Evolutionary conservation across 2,888 invertebrate species (phyloP).

Genomic region (Aradus depressus): DNA sequence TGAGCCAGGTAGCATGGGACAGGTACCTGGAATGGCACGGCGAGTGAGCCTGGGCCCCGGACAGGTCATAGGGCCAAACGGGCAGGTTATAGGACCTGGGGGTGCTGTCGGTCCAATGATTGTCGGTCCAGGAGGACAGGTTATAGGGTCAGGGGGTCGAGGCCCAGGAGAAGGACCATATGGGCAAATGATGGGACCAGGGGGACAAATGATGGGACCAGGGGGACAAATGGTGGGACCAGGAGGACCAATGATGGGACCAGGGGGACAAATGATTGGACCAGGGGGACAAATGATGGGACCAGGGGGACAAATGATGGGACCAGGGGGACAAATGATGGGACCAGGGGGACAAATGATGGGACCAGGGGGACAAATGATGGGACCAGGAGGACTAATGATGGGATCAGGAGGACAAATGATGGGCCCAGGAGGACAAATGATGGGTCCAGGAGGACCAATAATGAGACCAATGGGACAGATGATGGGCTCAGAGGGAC

Average conservation of each 20-base stretch:
- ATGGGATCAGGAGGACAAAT: not conserved
- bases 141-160: not conserved
- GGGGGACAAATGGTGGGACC: not conserved
- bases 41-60: not conserved
- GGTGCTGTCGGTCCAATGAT: not conserved
- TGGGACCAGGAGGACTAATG: not conserved
- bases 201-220: not conserved
- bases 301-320: not conserved
- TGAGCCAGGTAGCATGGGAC: not conserved
- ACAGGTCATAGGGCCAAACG: too few species aligned
- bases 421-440: not conserved
- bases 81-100: not conserved
- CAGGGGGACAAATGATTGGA: not conserved
- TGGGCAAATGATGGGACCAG: not conserved
- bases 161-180: not conserved
- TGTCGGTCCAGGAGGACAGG: not conserved
- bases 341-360: not conserved
- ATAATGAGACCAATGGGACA: not conserved
- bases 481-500: not conserved
- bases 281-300: not conserved
- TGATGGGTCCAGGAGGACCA: not conserved
- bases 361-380: too few species aligned
- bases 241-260: not conserved
- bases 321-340: not conserved
- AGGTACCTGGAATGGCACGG: not conserved